Base-by-base conservation (phyloP, 2,888 invertebrate genomes). In the Dendrolimus pini region DNA sequence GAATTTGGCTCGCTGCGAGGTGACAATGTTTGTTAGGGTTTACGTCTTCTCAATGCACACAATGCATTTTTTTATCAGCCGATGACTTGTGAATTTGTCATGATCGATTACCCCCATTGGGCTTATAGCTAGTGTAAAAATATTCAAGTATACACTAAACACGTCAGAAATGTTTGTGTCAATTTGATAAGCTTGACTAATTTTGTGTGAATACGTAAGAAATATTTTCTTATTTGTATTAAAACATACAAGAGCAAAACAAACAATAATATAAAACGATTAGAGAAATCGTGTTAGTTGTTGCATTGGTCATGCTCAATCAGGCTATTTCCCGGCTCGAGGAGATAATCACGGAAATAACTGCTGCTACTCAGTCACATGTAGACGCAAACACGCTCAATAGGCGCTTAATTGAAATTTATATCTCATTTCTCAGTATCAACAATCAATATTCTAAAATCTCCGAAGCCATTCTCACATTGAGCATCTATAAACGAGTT, bases 11-110 rank as follows among this genome's bases (percentile, higher is more conserved):
- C 83, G 78, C 80, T 71, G 75, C 74, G 80, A 85, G 85, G 88
- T 86, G 90, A 89, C 90, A 89, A 88, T 89, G 85, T 88, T 87
- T 84, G 85, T 84, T 82, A 78, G 78, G 80, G 74, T 87, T 85
- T 82, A 83, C 83, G 80, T 80, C 80, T 83, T 75, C 72, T 81
- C 80, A 76, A 83, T 70, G 72, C 76, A 78, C 74, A 89, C 88
- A 88, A 87, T 85, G 74, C 63, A 68, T 82, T 87, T 87, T 30
- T 87, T 88, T 85, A 82, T 85, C 73, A 84, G 74, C 71, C 85
- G 90, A 90, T 90, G 90, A 90, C 90, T 90, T 83, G 90, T 89
- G 89, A 90, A 89, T 89, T 89, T 89, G 84, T 83, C 82, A 75
- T 89, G 90, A 90, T 90, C 76, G 90, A 90, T 89, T 70, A 80